phyloP scores from a whole-genome alignment of 2,888 invertebrate species.

The Monopis laevigella region DNA sequence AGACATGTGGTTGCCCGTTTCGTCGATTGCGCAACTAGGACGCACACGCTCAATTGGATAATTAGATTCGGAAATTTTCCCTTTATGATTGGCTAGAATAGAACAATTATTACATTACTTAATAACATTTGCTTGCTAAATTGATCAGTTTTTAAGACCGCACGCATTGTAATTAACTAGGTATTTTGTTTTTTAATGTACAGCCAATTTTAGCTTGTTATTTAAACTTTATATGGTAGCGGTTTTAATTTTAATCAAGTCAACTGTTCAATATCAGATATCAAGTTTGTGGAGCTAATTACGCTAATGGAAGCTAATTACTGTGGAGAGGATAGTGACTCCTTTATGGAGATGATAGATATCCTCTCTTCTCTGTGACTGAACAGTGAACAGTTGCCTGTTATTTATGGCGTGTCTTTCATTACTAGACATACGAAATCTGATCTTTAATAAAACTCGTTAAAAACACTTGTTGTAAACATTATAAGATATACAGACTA shows the following conservation, averaged over 20 bases:
- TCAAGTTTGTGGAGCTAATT: constrained; percentile 6
- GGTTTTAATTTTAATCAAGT: constrained; percentile 2
- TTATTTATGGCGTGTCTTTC: too few relatives aligned
- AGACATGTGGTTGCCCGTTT: constrained; percentile 11
- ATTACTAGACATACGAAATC: too few relatives aligned
- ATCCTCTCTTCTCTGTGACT: too few relatives aligned
- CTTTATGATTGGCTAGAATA: constrained; percentile 12
- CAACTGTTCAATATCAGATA: constrained; percentile 6
- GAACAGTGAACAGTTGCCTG: too few relatives aligned
- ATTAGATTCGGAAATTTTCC: constrained; percentile 20
- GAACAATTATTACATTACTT: constrained; percentile 3
- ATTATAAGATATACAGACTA: too few relatives aligned
- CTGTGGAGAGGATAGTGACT: constrained; percentile 2
- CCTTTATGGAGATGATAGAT: too few relatives aligned
- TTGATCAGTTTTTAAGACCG: not conserved
- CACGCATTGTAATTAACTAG: not conserved
- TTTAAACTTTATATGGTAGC: not conserved
- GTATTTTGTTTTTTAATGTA: not conserved
- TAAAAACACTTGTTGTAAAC: too few relatives aligned
- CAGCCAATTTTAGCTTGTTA: not conserved
- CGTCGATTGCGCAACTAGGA: constrained; percentile 15
- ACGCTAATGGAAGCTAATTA: constrained; percentile 8
- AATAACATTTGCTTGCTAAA: too few relatives aligned
- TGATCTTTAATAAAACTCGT: too few relatives aligned
- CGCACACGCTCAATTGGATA: constrained; percentile 16